Conservation (phyloP, 2,888 invertebrate genomes). For the Ommatoiulus sabulosus region DNA sequence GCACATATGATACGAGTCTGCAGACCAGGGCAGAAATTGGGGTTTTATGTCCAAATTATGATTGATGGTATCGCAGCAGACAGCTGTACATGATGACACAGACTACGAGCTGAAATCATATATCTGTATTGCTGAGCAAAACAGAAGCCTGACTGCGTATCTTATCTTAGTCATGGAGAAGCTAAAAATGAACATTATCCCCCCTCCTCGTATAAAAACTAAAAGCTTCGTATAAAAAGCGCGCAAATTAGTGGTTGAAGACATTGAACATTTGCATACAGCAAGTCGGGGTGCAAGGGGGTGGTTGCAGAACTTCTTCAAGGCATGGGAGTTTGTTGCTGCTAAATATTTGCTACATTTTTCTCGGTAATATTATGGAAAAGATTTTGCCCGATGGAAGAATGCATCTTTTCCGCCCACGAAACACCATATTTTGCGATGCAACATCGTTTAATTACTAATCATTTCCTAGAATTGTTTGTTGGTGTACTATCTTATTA, state of each 20-base stretch:
- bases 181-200: slow-evolving; percentile 34
- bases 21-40: slow-evolving; percentile 21
- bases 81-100: slow-evolving; percentile 51
- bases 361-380: not conserved
- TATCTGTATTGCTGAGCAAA: slow-evolving; percentile 24
- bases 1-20: slow-evolving; percentile 34
- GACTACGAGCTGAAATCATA: slow-evolving; percentile 43
- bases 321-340: not conserved
- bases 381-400: not conserved
- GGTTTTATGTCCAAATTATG: slow-evolving; percentile 39
- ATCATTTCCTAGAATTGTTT: not conserved
- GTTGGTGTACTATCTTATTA: not conserved
- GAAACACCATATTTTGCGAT: not conserved
- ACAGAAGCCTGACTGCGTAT: slow-evolving; percentile 45
- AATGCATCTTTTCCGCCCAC: slow-evolving; percentile 19
- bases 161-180: slow-evolving; percentile 48
- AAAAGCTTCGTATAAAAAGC: slow-evolving; percentile 23
- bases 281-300: slow-evolving; percentile 19
- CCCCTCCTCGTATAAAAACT: slow-evolving; percentile 41
- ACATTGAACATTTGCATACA: slow-evolving; percentile 38
- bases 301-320: not conserved
- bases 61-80: slow-evolving; percentile 41
- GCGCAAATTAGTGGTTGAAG: slow-evolving; percentile 44
- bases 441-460: not conserved
- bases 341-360: not conserved